Conservation (phyloP, 2,113 vertebrate species). For the Microcebus jonahi region DNA sequence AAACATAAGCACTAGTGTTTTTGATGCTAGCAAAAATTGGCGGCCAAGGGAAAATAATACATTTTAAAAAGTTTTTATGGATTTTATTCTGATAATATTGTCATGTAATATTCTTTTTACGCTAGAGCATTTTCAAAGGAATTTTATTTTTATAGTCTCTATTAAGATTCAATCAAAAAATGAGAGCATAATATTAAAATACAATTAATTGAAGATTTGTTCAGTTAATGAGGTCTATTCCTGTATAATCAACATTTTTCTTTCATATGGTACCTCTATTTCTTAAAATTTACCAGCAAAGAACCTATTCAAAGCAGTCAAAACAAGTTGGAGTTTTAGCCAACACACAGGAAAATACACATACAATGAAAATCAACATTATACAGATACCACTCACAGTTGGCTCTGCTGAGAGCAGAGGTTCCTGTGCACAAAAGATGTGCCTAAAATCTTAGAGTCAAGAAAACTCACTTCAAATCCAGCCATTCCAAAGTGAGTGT, state of each 20-base stretch:
- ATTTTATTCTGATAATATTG: background rate
- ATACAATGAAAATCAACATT: background rate
- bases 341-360: background rate
- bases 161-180: background rate
- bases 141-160: background rate
- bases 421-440: background rate
- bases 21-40: background rate
- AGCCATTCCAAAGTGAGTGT: background rate
- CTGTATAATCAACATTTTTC: background rate
- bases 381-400: background rate
- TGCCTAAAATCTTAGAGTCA: background rate
- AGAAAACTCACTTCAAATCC: background rate
- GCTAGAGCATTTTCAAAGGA: background rate
- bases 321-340: background rate
- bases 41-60: background rate
- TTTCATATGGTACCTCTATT: background rate
- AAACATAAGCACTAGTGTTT: background rate
- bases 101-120: background rate
- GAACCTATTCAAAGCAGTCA: background rate
- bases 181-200: slow-evolving; percentile 16
- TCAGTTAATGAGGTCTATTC: background rate
- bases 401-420: background rate
- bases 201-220: background rate
- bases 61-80: background rate
- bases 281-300: background rate